phyloP scores from a whole-genome alignment of 2,888 invertebrate genomes.

The Conistra vaccinii region DNA sequence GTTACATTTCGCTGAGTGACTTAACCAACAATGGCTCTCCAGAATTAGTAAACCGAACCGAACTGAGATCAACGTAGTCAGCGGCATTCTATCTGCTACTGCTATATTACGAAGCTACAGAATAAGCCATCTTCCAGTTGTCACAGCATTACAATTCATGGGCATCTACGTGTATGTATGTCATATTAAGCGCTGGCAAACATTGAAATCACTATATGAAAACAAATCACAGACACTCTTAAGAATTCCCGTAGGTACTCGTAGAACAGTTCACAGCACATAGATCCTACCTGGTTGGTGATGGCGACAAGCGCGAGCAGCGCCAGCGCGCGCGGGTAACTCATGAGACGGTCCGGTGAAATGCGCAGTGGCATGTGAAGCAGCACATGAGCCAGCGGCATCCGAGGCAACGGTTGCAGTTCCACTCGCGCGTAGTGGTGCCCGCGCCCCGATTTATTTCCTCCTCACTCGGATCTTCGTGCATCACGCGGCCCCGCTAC shows the following conservation, averaged over 20 bases:
- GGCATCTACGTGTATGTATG: too few species aligned
- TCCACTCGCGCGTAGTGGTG: constrained; percentile 76
- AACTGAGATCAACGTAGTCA: background rate
- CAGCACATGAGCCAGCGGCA: constrained; percentile 77
- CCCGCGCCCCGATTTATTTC: constrained; percentile 72
- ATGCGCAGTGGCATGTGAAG: constrained; percentile 73
- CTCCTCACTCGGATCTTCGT: background rate
- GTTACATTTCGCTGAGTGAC: background rate
- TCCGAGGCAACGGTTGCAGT: constrained; percentile 71
- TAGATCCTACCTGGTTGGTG: constrained; percentile 55
- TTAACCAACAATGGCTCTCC: background rate
- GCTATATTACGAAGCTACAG: background rate
- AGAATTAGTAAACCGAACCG: background rate
- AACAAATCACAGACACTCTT: constrained; percentile 18
- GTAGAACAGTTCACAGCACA: constrained; percentile 10
- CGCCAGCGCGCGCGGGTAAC: constrained; percentile 53
- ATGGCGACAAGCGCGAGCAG: constrained; percentile 65
- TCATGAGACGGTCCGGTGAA: constrained; percentile 57
- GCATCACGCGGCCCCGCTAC: constrained; percentile 67
- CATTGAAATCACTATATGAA: constrained; percentile 11
- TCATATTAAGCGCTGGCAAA: background rate
- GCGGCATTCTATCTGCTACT: background rate
- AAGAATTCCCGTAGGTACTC: background rate
- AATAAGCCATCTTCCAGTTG: background rate
- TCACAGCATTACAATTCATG: background rate